Evolutionary conservation across 2,113 vertebrate species (phyloP).

Genomic region (Petrocephalus microphthalmus): DNA sequence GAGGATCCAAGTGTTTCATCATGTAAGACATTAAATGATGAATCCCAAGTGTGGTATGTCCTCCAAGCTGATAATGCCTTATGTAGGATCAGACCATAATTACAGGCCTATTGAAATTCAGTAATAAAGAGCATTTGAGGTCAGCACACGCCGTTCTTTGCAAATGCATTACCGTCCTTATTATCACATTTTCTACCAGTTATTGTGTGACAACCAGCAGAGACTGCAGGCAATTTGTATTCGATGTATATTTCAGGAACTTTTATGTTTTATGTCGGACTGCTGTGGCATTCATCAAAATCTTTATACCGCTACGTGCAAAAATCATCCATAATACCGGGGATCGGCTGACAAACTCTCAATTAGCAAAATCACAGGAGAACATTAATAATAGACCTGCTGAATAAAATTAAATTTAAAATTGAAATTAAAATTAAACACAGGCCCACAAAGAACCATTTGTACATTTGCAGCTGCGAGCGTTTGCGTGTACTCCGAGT

Average conservation of each 20-base stretch:
- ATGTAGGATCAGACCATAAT: neutral
- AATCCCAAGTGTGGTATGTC: neutral
- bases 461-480: neutral
- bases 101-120: neutral
- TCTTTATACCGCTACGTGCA: neutral
- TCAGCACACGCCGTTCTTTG: neutral
- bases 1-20: no score
- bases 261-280: neutral
- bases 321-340: neutral
- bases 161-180: neutral
- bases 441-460: neutral
- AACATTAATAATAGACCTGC: neutral
- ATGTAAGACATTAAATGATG: neutral
- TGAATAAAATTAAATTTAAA: neutral
- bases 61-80: neutral
- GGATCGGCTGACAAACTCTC: neutral
- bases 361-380: neutral
- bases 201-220: neutral
- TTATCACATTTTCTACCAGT: neutral
- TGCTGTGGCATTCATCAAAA: neutral
- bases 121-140: neutral
- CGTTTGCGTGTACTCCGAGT: neutral
- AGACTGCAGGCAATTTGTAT: neutral
- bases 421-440: neutral
- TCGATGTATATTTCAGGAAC: neutral